Evolutionary conservation across 2,797 vertebrate genomes (phyloP), one percentile per base, ranked within the genome.

Genomic region (Poecilia picta): DNA sequence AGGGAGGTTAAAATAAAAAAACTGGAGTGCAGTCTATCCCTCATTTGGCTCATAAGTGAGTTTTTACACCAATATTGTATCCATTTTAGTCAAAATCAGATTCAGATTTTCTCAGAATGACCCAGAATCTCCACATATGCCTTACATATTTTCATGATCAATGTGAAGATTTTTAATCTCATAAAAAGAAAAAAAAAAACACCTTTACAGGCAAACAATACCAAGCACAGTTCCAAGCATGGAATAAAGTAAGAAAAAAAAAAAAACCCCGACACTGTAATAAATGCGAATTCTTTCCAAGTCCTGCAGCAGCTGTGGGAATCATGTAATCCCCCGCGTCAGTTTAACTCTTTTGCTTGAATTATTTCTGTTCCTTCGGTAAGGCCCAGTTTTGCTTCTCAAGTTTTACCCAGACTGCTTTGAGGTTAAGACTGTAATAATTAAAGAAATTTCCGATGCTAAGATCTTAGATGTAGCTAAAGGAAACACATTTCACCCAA

Each of bases 391-490:
- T 78, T 59, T 15, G 41, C 13, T 57, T 78, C 62, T 82, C 68
- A 51, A 39, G n/a, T 77, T 59, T 77, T 81, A 85, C 53, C 78
- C 72, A 68, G 41, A 73, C 46, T 4, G 57, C 83, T 81, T 73
- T 41, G 8, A 79, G 71, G 53, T 64, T 41, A 8, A 78, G 74
- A 49, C 49, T 75, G 64, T 68, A 47, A 83, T 77, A 83, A 89
- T 90, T 89, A 85, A 83, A 85, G 36, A 86, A 62, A 85, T 81
- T 43, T 73, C 75, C 73, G 3, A 36, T 84, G 77, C 57, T 81
- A 76, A 75, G 81, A 78, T 74, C 45, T 83, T 43, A 43, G 47
- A 84, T 76, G 71, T 81, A 62, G 78, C 75, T 85, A 39, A 4
- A 15, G 74, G 78, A 84, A 85, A 88, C 59, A 75, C 36, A 76